Base-by-base conservation (phyloP, 2,113 vertebrate genomes). In the Pelecanus crispus region DNA sequence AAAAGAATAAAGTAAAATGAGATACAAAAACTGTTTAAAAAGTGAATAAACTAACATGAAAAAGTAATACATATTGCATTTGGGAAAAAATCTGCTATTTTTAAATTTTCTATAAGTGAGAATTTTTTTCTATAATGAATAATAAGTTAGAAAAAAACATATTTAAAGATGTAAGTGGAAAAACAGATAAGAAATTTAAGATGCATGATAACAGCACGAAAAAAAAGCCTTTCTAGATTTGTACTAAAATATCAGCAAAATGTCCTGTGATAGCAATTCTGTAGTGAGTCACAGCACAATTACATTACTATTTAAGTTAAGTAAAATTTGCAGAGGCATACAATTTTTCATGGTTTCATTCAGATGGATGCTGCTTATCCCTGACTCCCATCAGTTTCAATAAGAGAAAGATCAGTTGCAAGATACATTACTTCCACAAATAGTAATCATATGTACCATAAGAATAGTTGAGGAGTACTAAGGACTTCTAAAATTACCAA, bases 41-140 rank as follows among this genome's bases (percentile, higher is more conserved):
- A 52, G 9, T 13, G 5, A 73, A 77, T 10, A 1, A 50, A 61
- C 24, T 52, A 82, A 58, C 3, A 45, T 21, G 4, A 58, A 32
- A 3, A 38, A 19, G 11, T 34, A 74, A 21, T n/a, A 52, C 0
- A 0, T 6, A 29, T 24, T 81, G 12, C 10, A 47, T 71, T 55
- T 70, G 16, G 8, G 7, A 62, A 68, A 81, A 77, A 5, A 38
- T 18, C 1, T 73, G 20, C 5, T 80, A 26, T 25, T 86, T 72
- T 29, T 2, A 47, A 22, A 26, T 49, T 71, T 86, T 74, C 52
- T 6, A 3, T 71, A 83, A 11, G 12, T 17, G 7, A 38, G 22
- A 58, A 88, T 72, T 83, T 42, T 59, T 72, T 84, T 82, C 29
- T 52, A 6, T 56, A 75, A 75, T 32, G 42, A 92, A 47, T 14